Percentiles rank a stretch among this genome's conserved stretches.
Conservation (phyloP, 2,888 invertebrate genomes). For the Agrochola macilenta region DNA sequence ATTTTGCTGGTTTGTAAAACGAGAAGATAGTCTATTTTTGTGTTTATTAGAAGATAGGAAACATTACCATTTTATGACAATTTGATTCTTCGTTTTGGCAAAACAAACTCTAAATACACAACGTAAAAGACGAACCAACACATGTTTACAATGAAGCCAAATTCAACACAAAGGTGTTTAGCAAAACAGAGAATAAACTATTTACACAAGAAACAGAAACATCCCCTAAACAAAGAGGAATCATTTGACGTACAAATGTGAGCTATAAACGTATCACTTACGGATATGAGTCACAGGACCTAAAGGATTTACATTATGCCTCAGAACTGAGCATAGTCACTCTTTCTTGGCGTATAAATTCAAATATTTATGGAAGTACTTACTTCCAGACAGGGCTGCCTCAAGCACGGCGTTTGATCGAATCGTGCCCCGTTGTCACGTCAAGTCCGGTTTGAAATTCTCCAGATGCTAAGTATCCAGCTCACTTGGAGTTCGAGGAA, state of each 20-base stretch:
- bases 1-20: no score
- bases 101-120: not conserved
- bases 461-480: slow-evolving; percentile 27
- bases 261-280: slow-evolving; percentile 48
- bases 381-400: slow-evolving; percentile 24
- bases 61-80: no score
- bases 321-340: slow-evolving; percentile 29
- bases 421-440: slow-evolving; percentile 24
- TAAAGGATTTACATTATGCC: slow-evolving; percentile 50
- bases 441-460: slow-evolving; percentile 55
- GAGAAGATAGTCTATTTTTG: no score
- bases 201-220: slow-evolving; percentile 24
- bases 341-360: slow-evolving; percentile 47
- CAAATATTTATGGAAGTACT: slow-evolving; percentile 37
- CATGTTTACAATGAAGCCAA: slow-evolving; percentile 2
- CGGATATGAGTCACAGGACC: slow-evolving; percentile 53
- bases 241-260: slow-evolving; percentile 45
- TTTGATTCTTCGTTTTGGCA: no score
- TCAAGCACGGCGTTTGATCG: slow-evolving; percentile 11
- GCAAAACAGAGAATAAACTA: slow-evolving; percentile 11
- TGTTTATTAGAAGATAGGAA: no score
- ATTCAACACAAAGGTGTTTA: slow-evolving; percentile 20
- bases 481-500: slow-evolving; percentile 34
- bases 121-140: not conserved
- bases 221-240: slow-evolving; percentile 52